These are phyloP conservation scores for Zosterops borbonicus DNA, from an alignment of 2,113 vertebrate genomes.

Conservation along the genomic window DNA sequence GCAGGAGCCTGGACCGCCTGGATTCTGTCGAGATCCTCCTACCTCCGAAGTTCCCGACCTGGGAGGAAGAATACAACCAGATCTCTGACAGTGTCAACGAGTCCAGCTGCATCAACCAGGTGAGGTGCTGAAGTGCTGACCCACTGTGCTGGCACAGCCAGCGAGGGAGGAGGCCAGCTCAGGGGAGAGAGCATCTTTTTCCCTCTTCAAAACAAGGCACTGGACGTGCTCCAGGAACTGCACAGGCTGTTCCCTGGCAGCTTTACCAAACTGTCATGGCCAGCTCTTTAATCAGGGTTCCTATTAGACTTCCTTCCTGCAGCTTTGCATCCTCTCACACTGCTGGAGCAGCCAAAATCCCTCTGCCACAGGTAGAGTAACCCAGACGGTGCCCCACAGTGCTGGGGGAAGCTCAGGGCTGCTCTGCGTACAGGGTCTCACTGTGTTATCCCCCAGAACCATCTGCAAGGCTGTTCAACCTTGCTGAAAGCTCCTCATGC, in stretches of 20 bases:
- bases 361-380: not conserved
- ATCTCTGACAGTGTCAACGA: conserved; percentile 83
- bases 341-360: not conserved
- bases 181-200: not conserved
- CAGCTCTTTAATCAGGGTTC: not conserved
- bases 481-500: not conserved
- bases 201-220: not conserved
- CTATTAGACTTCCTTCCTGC: not conserved
- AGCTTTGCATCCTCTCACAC: not conserved
- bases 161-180: not conserved
- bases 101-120: conserved; percentile 87
- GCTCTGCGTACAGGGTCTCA: not conserved
- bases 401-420: not conserved
- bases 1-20: conserved; percentile 91
- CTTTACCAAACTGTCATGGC: not conserved
- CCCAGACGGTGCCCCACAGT: not conserved
- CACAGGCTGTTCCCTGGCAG: not conserved
- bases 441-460: not conserved
- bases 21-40: conserved; percentile 88
- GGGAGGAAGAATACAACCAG: conserved; percentile 96
- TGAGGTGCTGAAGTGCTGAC: conserved; percentile 62
- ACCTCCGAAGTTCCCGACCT: conserved; percentile 85
- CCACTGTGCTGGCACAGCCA: not conserved
- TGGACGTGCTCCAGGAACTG: not conserved
- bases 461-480: not conserved